Evolutionary conservation across 2,113 vertebrate species (phyloP).

Genomic region (Zosterops japonicus): DNA sequence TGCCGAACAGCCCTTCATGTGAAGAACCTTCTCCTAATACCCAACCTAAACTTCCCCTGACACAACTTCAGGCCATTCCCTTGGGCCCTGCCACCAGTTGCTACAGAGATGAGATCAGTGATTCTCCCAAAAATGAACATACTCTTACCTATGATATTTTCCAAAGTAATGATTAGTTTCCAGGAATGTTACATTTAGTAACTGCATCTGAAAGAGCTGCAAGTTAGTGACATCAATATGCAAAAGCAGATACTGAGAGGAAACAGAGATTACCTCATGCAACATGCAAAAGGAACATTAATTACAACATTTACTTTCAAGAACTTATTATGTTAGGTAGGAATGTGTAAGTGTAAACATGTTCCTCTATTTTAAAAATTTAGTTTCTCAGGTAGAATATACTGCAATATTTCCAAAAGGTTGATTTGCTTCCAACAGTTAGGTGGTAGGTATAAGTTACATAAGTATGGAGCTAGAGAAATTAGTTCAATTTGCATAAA

Average conservation of each 20-base stretch:
- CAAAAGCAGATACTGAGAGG: background rate
- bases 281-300: background rate
- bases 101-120: background rate
- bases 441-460: background rate
- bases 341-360: background rate
- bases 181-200: background rate
- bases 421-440: background rate
- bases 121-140: background rate
- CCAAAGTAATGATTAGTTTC: background rate
- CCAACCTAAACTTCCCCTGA: background rate
- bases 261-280: background rate
- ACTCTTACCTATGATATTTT: background rate
- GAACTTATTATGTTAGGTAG: background rate
- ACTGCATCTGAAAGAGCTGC: background rate
- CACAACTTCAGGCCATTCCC: background rate
- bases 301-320: background rate
- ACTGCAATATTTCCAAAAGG: background rate
- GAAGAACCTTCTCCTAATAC: background rate
- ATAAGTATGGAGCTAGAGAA: background rate
- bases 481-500: background rate
- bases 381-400: background rate
- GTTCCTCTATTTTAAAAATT: background rate
- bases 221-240: background rate
- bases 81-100: background rate
- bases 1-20: no score